Evolutionary conservation across 2,797 vertebrate species (phyloP).

Genomic region (Cossypha caffra): DNA sequence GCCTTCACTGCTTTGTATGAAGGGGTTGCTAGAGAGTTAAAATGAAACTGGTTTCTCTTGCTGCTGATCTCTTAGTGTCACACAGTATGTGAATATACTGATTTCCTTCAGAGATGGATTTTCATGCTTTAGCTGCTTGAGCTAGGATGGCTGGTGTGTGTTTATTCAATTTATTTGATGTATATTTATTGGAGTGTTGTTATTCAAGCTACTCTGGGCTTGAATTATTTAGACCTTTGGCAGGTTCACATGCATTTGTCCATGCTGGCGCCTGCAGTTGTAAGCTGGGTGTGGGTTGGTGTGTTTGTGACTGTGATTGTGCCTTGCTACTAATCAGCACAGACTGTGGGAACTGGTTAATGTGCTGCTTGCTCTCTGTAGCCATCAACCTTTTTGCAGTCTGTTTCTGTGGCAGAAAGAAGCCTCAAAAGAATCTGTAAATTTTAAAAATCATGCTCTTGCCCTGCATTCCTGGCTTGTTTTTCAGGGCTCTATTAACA

Average conservation of each 20-base stretch:
- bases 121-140: background rate
- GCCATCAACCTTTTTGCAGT: background rate
- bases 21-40: background rate
- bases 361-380: background rate
- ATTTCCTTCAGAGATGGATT: background rate
- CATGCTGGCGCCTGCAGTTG: background rate
- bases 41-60: background rate
- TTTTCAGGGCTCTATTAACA: background rate
- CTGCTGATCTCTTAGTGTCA: background rate
- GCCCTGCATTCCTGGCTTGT: accelerated
- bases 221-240: background rate
- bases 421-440: background rate
- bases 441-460: background rate
- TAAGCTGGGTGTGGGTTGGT: background rate
- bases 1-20: background rate
- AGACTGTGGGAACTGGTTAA: background rate
- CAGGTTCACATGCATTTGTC: background rate
- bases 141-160: background rate
- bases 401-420: background rate
- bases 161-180: background rate
- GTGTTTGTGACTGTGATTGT: background rate
- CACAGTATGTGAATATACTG: background rate
- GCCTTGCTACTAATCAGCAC: background rate
- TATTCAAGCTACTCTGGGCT: background rate
- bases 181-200: background rate